Conservation (phyloP, 2,888 invertebrate genomes). For the Erannis defoliaria region DNA sequence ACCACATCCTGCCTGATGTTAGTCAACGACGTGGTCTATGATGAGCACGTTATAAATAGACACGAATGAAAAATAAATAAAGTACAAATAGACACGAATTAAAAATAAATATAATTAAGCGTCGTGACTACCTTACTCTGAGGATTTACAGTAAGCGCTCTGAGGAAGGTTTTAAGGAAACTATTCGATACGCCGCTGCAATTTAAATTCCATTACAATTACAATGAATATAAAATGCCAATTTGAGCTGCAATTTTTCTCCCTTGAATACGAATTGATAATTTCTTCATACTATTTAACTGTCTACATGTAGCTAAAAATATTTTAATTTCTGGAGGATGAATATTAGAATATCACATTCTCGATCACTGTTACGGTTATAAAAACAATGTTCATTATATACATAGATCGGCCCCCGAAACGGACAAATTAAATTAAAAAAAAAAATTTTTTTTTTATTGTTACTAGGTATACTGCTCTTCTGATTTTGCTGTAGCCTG, state of each 20-base stretch:
- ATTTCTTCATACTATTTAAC: slow-evolving; percentile 55
- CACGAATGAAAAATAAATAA: too few species aligned
- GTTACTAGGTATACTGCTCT: too few species aligned
- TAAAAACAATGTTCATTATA: too few species aligned
- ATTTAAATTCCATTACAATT: slow-evolving; percentile 81
- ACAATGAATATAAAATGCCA: slow-evolving; percentile 75
- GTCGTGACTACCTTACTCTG: slow-evolving; percentile 72
- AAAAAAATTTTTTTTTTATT: too few species aligned
- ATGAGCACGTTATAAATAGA: too few species aligned
- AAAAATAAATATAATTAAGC: slow-evolving; percentile 69
- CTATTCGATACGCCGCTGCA: slow-evolving; percentile 69
- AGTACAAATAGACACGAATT: slow-evolving; percentile 35
- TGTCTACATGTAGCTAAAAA: slow-evolving; percentile 46
- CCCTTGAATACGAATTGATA: slow-evolving; percentile 53
- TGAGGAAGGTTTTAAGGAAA: slow-evolving; percentile 73
- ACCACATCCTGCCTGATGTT: too few species aligned
- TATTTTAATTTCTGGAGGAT: slow-evolving; percentile 35
- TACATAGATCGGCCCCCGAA: too few species aligned
- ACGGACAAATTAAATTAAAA: too few species aligned
- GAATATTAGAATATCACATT: slow-evolving; percentile 34
- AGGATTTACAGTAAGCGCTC: slow-evolving; percentile 67
- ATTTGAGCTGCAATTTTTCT: slow-evolving; percentile 62
- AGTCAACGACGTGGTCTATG: too few species aligned
- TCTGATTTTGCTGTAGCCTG: too few species aligned
- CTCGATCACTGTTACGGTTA: too few species aligned